Conservation (phyloP, 2,888 invertebrate genomes). For the Achlya flavicornis region DNA sequence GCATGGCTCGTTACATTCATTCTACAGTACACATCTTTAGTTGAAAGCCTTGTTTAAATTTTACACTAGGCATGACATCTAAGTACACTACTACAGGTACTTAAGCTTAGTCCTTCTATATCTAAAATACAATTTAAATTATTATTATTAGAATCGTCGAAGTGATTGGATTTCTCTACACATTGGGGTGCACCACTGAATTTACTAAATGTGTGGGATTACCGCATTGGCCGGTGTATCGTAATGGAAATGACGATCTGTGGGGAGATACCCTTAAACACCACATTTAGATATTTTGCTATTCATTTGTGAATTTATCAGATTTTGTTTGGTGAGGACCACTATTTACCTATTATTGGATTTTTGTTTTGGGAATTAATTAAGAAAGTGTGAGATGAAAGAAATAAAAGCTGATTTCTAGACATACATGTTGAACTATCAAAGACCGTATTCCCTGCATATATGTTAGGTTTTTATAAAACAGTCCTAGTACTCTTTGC, state of each 20-base stretch:
- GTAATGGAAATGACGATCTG: conserved; percentile 43
- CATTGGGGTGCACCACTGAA: conserved; percentile 38
- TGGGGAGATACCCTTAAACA: conserved; percentile 59
- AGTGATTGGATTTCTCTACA: conserved; percentile 39
- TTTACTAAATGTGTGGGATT: conserved; percentile 57
- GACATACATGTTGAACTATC: not conserved
- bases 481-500: no score
- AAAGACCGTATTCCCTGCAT: not conserved
- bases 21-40: no score
- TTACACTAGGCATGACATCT: no score
- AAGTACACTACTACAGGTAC: no score
- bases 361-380: no score
- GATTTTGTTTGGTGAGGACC: not conserved
- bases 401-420: not conserved
- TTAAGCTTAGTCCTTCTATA: not conserved
- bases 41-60: no score
- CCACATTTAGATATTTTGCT: conserved; percentile 49
- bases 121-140: not conserved
- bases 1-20: no score
- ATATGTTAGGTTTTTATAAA: no score
- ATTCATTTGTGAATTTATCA: conserved; percentile 37
- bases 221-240: conserved; percentile 36
- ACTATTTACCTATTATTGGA: not conserved
- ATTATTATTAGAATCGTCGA: conserved; percentile 11
- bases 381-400: not conserved